phyloP scores from a whole-genome alignment of 2,113 vertebrate species.

The Rutilus rutilus region DNA sequence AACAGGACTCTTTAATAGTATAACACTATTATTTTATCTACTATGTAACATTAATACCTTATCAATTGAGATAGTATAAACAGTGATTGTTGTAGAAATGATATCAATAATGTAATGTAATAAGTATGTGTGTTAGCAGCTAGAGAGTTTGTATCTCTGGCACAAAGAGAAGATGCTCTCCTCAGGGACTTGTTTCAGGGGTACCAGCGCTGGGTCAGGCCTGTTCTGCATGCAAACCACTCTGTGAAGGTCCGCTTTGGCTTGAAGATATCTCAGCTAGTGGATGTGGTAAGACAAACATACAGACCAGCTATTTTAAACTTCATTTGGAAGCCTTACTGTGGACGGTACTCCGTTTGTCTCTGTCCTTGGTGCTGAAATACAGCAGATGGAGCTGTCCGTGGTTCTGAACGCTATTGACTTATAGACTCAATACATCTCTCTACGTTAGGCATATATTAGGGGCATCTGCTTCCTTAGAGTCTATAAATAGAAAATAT shows the following conservation, averaged over 20 bases:
- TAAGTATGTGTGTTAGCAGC: conserved; percentile 51
- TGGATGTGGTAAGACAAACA: conserved; percentile 82
- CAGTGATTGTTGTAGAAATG: neutral
- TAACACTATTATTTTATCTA: neutral
- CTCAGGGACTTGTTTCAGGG: conserved; percentile 80
- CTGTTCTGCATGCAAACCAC: conserved; percentile 79
- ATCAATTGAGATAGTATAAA: neutral
- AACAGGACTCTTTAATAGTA: neutral
- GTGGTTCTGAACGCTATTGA: conserved; percentile 61
- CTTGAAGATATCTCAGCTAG: conserved; percentile 85
- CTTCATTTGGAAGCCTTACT: neutral
- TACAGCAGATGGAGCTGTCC: conserved; percentile 53
- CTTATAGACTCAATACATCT: neutral
- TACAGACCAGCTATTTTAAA: neutral
- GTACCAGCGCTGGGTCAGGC: conserved; percentile 87
- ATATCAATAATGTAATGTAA: neutral
- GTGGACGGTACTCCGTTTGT: neutral
- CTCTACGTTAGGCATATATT: neutral
- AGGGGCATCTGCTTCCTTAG: conserved; percentile 35
- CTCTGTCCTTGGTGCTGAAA: conserved; percentile 53
- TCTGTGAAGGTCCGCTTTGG: conserved; percentile 85
- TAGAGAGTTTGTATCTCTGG: conserved; percentile 69
- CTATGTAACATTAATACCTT: neutral
- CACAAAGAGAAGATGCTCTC: conserved; percentile 79
- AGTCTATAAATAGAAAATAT: conserved; percentile 38